Evolutionary conservation across 2,113 vertebrate genomes (phyloP), one percentile per base, ranked within the genome.

Genomic region (Heterotis niloticus): DNA sequence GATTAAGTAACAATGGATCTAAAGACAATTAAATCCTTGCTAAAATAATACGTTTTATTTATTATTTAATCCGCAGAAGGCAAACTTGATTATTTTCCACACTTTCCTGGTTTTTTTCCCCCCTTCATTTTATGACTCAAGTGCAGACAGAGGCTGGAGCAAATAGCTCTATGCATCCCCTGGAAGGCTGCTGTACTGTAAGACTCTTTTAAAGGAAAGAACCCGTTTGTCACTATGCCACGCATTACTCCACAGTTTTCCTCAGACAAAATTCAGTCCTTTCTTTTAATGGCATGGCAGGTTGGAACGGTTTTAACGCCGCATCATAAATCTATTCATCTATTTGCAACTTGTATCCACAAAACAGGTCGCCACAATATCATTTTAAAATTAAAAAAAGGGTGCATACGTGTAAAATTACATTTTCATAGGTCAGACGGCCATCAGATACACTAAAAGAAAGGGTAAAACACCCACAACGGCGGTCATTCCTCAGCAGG

Each of bases 41-140:
- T 44, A 44, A 44, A 44, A 54, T 65, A 57, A 29, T 20, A 62
- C 13, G 44, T 24, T 26, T 68, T 68, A 51, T 54, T 51, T 59
- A 44, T 78, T 64, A 59, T 70, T 56, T 66, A 52, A 64, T 52
- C 62, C 66, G 4, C 23, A 44, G 18, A 67, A 77, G n/a, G 26
- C 64, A 56, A 66, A 10, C 29, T 54, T 20, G 17, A 23, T 14
- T 64, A 85, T 85, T 89, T 85, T 87, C 87, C 85, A 84, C 85
- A 83, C 87, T 90, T 90, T 88, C 91, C 89, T 86, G 86, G 81
- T 83, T 66, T 65, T 82, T 80, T 84, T 83, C 88, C 85, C 90
- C 88, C 89, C 91, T 72, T 72, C 34, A 72, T n/a, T n/a, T n/a
- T n/a, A n/a, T n/a, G n/a, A n/a, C n/a, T n/a, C n/a, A n/a, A n/a